Evolutionary conservation across 2,113 vertebrate genomes (phyloP).

Genomic region (Rallus limicola): DNA sequence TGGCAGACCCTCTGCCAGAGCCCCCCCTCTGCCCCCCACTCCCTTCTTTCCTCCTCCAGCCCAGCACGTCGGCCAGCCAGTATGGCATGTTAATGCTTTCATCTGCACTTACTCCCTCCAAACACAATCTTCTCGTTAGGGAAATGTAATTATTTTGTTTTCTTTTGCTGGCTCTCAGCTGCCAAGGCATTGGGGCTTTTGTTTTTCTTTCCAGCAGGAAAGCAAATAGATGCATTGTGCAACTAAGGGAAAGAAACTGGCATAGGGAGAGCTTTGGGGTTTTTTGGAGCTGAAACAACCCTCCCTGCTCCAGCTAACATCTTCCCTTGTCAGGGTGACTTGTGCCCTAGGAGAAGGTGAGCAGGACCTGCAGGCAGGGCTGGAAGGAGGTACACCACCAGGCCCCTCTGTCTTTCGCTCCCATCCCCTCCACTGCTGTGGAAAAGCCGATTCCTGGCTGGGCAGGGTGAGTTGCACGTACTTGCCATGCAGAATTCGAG

Average conservation of each 20-base stretch:
- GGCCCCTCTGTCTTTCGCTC: background rate
- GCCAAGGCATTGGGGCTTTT: background rate
- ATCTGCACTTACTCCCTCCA: background rate
- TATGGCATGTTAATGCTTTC: background rate
- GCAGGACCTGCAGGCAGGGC: background rate
- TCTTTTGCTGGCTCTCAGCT: background rate
- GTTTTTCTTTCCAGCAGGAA: background rate
- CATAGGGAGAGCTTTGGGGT: background rate
- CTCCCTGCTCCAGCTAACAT: background rate
- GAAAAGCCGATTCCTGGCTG: background rate
- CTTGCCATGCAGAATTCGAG: background rate
- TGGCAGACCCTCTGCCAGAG: background rate
- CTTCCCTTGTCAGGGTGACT: background rate
- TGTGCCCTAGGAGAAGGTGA: background rate
- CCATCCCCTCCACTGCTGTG: rapidly evolving
- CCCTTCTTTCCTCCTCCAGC: background rate
- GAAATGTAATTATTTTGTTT: background rate
- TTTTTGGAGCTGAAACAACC: background rate
- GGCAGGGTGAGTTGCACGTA: rapidly evolving
- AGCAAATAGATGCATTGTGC: background rate
- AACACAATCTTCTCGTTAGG: background rate
- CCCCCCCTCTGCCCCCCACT: rapidly evolving
- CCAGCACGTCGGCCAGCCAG: background rate
- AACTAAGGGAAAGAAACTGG: background rate
- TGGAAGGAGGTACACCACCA: rapidly evolving